Base-by-base conservation (phyloP, 2,113 vertebrate species). In the Lontra canadensis region DNA sequence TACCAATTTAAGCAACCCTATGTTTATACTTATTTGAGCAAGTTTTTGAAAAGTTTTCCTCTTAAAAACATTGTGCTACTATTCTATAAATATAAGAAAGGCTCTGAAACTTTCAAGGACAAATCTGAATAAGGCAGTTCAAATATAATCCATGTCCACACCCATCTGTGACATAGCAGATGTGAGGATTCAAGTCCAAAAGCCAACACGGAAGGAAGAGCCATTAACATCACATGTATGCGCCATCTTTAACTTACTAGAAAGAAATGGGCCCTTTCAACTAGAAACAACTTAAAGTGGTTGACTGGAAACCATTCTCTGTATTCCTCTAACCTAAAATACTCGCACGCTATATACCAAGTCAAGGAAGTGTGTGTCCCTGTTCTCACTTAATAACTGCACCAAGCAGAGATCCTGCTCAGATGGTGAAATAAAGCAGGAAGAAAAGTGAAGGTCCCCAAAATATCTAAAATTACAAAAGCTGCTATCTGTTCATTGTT, bases 1-100 rank as follows among this genome's bases (percentile, higher is more conserved):
- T 55, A 55, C 52, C 52, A 55, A 55, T 55, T 55, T 18, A 55
- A 55, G 52, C 52, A 55, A 55, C 52, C 52, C 52, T 55, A 52
- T 17, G 52, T 18, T 55, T 18, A 55, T 55, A 55, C 52, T 55
- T 55, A 55, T 55, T 55, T 55, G 52, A 55, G 17, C 17, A 84
- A 92, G 34, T 17, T 94, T 94, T 94, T 59, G 59, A 36, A 89
- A 88, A 49, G 4, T 81, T 89, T 63, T 81, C 23, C 79, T 95
- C 69, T 85, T 74, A 83, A 90, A 91, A 90, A 74, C 74, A 95
- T 7, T 61, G 59, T 55, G 59, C 34, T 71, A 23, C 21, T 83
- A 57, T 80, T 88, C 49, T 94, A 34, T 88, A 92, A 94, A 39
- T 55, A 7, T 7, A 47, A 86, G 85, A 42, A 59, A 76, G 47